Evolutionary conservation across 2,113 vertebrate species (phyloP), one percentile per base, ranked within the genome.

Genomic region (Nothocercus julius): DNA sequence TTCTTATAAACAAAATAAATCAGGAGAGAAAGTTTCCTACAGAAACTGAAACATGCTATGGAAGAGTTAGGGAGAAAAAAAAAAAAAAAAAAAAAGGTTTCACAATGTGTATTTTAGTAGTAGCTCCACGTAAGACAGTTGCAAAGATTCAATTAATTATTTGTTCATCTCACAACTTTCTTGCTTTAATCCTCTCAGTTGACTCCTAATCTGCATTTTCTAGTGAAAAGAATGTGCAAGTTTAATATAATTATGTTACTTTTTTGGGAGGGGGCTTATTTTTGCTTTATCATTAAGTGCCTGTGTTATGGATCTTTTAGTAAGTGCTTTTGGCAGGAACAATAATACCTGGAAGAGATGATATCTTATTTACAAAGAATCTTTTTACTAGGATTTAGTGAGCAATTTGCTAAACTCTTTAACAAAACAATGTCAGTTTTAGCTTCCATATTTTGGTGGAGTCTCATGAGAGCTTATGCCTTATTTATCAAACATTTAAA

Each of bases 171-270:
- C 95, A 28, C 49, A 82, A 70, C 11, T 95, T 87, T n/a, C 40
- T 89, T 93, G 24, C 44, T 95, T 92, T 89, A 73, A 80, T 77
- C 36, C 69, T 89, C 67, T 82, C 36, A 49, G 18, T 54, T 84
- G 62, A 80, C 45, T 76, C 34, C 45, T 85, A 82, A 80, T 77
- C 75, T 91, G 30, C 24, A 58, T 89, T 85, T 92, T 69, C 30
- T 63, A 76, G 40, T 89, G 66, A 73, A 93, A 91, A 74, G 9
- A n/a, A n/a, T 61, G 49, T 72, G 44, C 36, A 56, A 79, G 84
- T 82, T 67, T 24, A 66, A 0, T 84, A 44, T 51, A 80, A 59
- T 72, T 77, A 2, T 78, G 54, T 73, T 73, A 30, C 49, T 17
- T 87, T n/a, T 73, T 85, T 88, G 36, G 36, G 36, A 8, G 36